Evolutionary conservation across 37 sponge, comb jelly and placozoan species (phyloP).

Genomic region (Crambe crambe): DNA sequence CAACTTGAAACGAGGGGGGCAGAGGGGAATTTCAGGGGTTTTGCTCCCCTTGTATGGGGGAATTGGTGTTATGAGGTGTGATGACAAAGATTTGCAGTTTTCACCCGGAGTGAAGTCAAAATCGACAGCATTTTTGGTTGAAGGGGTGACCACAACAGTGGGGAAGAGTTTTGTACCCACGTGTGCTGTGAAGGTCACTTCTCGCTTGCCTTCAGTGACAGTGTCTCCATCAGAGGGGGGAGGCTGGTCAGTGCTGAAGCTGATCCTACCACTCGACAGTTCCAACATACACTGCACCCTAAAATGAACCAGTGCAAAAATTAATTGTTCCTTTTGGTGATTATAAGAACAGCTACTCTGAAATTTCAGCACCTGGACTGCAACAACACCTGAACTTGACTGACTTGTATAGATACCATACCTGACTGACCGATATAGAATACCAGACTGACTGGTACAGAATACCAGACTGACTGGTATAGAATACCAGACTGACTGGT

Average conservation of each 20-base stretch:
- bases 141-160: conserved; percentile 56
- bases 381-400: no score
- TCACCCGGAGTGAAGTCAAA: conserved; percentile 42
- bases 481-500: no score
- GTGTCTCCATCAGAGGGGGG: neutral
- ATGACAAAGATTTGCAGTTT: conserved; percentile 38
- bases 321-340: no score
- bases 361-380: no score
- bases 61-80: conserved; percentile 14
- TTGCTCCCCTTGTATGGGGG: neutral
- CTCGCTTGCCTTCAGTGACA: neutral
- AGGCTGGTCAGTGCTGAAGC: conserved; percentile 18
- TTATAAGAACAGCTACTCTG: no score
- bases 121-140: conserved; percentile 12
- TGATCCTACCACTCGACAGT: conserved; percentile 19
- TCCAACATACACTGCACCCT: conserved; percentile 54
- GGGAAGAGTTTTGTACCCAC: conserved; percentile 62
- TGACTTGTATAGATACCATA: no score
- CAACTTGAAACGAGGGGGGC: conserved; percentile 50
- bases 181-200: neutral
- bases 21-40: conserved; percentile 10
- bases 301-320: neutral
- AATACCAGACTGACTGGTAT: no score
- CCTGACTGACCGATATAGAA: no score
- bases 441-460: no score